Percentiles rank a stretch among this genome's conserved stretches.
Conservation (phyloP, 1,140 invertebrate species). For the Papilio glaucus region DNA sequence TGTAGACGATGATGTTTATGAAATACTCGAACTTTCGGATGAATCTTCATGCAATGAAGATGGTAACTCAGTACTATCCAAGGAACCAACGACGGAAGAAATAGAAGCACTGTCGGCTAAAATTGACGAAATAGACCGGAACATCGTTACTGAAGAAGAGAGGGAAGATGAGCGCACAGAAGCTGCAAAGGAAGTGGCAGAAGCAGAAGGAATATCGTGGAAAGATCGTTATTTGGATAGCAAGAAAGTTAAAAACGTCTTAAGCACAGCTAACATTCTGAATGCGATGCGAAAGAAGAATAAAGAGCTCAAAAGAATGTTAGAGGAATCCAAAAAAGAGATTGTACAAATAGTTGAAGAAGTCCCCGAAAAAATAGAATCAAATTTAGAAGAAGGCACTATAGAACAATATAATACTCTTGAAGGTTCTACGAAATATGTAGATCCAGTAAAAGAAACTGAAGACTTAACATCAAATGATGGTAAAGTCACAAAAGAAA, state of each 20-base stretch:
- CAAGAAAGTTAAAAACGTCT: slow-evolving; percentile 84
- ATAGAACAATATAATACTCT: slow-evolving; percentile 79
- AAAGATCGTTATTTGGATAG: slow-evolving; percentile 80
- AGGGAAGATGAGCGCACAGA: slow-evolving; percentile 43
- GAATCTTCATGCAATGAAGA: slow-evolving; percentile 77
- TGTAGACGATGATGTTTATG: slow-evolving; percentile 59
- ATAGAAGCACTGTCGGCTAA: slow-evolving; percentile 75
- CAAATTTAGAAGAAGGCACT: slow-evolving; percentile 67
- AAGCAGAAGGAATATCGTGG: slow-evolving; percentile 71
- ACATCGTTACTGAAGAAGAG: slow-evolving; percentile 54
- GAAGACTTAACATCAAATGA: slow-evolving; percentile 44
- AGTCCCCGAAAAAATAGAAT: slow-evolving; percentile 40
- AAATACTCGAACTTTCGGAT: slow-evolving; percentile 76
- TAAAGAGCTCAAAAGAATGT: slow-evolving; percentile 82
- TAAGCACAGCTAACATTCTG: slow-evolving; percentile 82
- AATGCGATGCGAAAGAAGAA: slow-evolving; percentile 85
- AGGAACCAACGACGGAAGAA: slow-evolving; percentile 73
- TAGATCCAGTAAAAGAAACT: slow-evolving; percentile 64
- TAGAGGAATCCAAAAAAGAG: slow-evolving; percentile 62
- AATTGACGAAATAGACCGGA: slow-evolving; percentile 75
- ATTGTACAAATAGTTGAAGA: slow-evolving; percentile 40
- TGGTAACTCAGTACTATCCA: slow-evolving; percentile 67
- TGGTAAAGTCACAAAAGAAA: slow-evolving; percentile 58
- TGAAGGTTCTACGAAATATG: slow-evolving; percentile 72
- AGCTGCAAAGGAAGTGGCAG: slow-evolving; percentile 42